phyloP scores from a whole-genome alignment of 2,888 invertebrate genomes.

The Agriopis leucophaearia region DNA sequence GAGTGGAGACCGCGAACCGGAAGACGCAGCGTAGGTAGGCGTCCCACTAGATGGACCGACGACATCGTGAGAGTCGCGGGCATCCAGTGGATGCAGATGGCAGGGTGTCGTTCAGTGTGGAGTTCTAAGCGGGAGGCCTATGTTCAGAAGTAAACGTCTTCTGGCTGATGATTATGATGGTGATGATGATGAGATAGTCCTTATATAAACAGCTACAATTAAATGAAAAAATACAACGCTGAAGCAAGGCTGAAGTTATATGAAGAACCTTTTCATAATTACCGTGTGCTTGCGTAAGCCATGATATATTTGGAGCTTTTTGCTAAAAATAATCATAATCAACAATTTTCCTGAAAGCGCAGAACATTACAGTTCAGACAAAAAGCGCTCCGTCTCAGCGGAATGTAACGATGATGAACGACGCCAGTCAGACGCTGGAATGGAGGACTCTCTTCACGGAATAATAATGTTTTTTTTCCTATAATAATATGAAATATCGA shows the following conservation, averaged over 20 bases:
- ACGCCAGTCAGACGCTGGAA: conserved; percentile 15
- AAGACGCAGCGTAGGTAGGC: too few species aligned
- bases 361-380: conserved; percentile 34
- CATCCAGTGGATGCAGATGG: too few species aligned
- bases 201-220: too few species aligned
- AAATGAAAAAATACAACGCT: not conserved
- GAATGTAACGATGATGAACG: conserved; percentile 41
- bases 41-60: too few species aligned
- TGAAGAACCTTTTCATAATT: conserved; percentile 4
- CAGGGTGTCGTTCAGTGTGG: too few species aligned
- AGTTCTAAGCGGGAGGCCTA: too few species aligned
- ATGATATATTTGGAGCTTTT: conserved; percentile 21
- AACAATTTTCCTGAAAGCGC: conserved; percentile 23
- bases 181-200: too few species aligned
- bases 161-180: too few species aligned
- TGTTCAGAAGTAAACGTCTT: too few species aligned
- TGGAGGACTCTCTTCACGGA: conserved; percentile 19
- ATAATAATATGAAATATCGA: conserved; percentile 23
- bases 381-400: conserved; percentile 32
- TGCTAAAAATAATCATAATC: conserved; percentile 29
- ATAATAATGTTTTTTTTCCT: conserved; percentile 31
- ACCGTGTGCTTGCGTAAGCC: not conserved
- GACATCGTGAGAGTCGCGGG: too few species aligned
- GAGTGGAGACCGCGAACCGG: too few species aligned
- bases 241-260: not conserved